Conservation (phyloP, 1,140 invertebrate genomes). For the Ips nitidus region DNA sequence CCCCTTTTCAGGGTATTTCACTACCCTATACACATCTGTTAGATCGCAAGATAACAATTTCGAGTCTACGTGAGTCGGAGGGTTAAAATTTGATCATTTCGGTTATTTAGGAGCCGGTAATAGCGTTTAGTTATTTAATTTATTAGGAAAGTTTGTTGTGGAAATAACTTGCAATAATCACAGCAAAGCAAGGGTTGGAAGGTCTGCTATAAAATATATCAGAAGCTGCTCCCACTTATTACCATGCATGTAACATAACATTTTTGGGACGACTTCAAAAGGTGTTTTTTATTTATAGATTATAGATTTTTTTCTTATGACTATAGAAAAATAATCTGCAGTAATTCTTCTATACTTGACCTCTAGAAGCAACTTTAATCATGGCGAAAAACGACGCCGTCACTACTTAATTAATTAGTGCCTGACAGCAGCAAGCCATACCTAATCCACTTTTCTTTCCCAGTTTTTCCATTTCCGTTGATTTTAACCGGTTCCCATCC, state of each 20-base stretch:
- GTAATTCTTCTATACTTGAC: too few species aligned
- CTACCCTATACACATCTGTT: conserved; percentile 17
- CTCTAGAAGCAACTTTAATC: too few species aligned
- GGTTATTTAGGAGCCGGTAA: conserved; percentile 3
- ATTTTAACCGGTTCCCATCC: conserved; percentile 21
- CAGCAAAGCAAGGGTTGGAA: too few species aligned
- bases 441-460: conserved; percentile 26
- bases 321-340: too few species aligned
- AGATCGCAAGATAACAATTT: conserved; percentile 21
- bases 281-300: too few species aligned
- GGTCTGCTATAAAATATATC: too few species aligned
- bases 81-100: conserved; percentile 18
- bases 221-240: too few species aligned
- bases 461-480: conserved; percentile 14
- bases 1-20: conserved; percentile 15
- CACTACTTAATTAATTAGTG: conserved; percentile 26
- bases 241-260: too few species aligned
- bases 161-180: too few species aligned
- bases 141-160: conserved; percentile 7
- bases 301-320: too few species aligned
- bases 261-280: too few species aligned
- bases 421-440: conserved; percentile 27
- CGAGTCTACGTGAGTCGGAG: conserved; percentile 9
- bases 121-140: conserved; percentile 11
- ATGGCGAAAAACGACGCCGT: neutral